phyloP scores from a whole-genome alignment of 2,113 vertebrate species.

The Alethe diademata region DNA sequence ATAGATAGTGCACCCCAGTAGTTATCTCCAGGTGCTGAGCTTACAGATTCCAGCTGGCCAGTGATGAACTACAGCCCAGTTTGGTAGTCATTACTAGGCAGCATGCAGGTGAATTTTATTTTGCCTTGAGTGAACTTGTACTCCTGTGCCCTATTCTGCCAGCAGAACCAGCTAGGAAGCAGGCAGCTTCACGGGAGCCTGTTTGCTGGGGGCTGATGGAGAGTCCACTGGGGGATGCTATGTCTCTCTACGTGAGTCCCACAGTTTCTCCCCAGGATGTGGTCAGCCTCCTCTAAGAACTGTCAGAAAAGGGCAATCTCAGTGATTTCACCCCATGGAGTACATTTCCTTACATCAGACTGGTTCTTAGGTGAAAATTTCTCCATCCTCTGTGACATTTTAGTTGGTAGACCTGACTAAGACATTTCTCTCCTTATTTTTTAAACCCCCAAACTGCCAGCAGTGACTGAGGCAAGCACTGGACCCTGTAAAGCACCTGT shows the following conservation, averaged over 20 bases:
- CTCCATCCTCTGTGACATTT: not conserved
- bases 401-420: not conserved
- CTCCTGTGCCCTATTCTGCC: not conserved
- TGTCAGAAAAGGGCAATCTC: not conserved
- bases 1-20: not conserved
- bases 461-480: not conserved
- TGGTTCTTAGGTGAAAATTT: not conserved
- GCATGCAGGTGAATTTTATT: not conserved
- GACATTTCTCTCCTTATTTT: not conserved
- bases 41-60: not conserved
- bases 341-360: not conserved
- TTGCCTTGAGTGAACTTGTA: not conserved
- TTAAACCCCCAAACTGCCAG: not conserved
- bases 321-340: not conserved
- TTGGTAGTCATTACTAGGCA: not conserved
- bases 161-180: not conserved
- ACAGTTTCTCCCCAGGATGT: not conserved
- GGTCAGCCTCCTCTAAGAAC: not conserved
- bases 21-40: not conserved
- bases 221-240: rapidly evolving
- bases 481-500: not conserved
- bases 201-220: not conserved
- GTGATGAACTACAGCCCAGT: not conserved
- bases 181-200: not conserved
- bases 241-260: not conserved